Percentiles rank a stretch among this genome's conserved stretches.
Conservation (phyloP, 2,888 invertebrate species). For the Eugnorisma glareosa region DNA sequence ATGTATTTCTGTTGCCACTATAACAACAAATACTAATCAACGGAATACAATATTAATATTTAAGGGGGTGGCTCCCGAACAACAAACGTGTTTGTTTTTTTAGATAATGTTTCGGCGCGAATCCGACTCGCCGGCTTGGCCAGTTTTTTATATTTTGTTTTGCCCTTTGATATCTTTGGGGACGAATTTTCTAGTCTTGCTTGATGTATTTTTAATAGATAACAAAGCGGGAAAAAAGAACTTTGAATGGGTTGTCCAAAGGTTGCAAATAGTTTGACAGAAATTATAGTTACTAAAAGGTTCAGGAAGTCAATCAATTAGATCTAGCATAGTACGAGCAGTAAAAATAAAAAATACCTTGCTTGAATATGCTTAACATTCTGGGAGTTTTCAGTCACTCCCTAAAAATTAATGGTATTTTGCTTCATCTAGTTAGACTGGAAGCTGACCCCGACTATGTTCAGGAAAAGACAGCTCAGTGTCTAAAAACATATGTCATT, state of each 20-base stretch:
- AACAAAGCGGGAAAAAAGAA: background rate
- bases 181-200: background rate
- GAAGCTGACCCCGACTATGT: background rate
- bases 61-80: too few relatives aligned
- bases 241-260: background rate
- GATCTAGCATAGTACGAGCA: background rate
- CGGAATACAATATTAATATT: too few relatives aligned
- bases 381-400: too few relatives aligned
- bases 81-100: too few relatives aligned
- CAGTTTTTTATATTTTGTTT: conserved; percentile 7
- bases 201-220: background rate
- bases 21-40: too few relatives aligned
- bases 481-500: too few relatives aligned
- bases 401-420: too few relatives aligned
- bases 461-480: background rate
- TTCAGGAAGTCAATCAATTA: too few relatives aligned
- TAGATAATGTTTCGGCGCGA: too few relatives aligned
- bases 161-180: background rate
- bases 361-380: background rate
- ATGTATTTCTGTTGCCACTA: too few relatives aligned
- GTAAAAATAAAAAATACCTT: background rate
- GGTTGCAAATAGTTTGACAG: background rate
- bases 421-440: background rate
- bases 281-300: too few relatives aligned
- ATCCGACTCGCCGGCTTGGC: too few relatives aligned